Conservation (phyloP, 2,888 invertebrate genomes). For the Limnephilus lunatus region DNA sequence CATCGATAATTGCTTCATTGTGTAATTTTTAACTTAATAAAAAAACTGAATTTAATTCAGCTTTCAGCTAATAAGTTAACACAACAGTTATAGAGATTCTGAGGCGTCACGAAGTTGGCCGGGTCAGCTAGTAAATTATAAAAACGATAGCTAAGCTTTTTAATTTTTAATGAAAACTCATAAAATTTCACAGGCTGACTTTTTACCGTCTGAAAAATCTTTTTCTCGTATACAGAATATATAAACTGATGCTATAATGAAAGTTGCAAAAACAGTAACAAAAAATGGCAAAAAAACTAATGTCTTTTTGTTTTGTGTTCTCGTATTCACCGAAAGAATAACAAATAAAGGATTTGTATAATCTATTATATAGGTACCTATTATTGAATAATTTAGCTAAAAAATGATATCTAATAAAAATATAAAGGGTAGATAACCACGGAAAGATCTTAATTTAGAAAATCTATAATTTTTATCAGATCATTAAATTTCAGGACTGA, state of each 20-base stretch:
- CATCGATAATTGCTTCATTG: too few relatives aligned
- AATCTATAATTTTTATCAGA: not conserved
- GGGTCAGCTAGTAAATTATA: too few relatives aligned
- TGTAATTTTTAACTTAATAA: too few relatives aligned
- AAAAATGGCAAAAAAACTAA: not conserved
- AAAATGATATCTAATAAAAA: not conserved
- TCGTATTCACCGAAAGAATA: not conserved
- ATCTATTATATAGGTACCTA: not conserved
- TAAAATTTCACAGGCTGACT: not conserved
- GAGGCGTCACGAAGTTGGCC: too few relatives aligned
- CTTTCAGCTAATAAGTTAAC: too few relatives aligned
- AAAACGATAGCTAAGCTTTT: not conserved
- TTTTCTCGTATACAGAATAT: not conserved
- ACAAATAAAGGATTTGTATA: not conserved
- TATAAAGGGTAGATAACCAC: not conserved
- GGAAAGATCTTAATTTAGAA: not conserved
- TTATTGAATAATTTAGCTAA: not conserved
- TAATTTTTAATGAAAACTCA: not conserved
- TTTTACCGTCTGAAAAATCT: not conserved
- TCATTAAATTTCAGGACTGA: not conserved
- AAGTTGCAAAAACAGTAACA: not conserved
- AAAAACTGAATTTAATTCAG: too few relatives aligned
- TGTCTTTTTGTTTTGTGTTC: not conserved
- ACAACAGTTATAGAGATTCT: too few relatives aligned
- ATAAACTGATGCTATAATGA: not conserved